These are phyloP conservation scores for Pica pica DNA, from an alignment of 2,113 vertebrate species.

Conservation along the genomic window DNA sequence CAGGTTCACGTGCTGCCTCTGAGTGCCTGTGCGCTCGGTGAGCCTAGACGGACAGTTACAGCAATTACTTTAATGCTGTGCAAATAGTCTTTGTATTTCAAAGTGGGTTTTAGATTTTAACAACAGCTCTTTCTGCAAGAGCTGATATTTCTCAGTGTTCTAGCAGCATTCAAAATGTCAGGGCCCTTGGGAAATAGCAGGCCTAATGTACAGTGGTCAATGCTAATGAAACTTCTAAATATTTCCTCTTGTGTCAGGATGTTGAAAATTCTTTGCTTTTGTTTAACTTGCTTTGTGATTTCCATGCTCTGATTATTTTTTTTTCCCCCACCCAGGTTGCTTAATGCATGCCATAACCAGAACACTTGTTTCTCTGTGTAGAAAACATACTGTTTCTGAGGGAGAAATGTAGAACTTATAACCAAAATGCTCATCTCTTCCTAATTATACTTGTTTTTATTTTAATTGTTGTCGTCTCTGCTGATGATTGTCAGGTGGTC, in stretches of 20 bases:
- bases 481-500: background rate
- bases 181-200: slow-evolving; percentile 28
- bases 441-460: background rate
- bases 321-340: background rate
- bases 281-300: slow-evolving; percentile 4
- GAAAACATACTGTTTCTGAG: background rate
- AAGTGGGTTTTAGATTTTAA: background rate
- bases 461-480: background rate
- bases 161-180: background rate
- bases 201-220: background rate
- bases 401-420: background rate
- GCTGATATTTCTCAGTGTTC: background rate
- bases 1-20: background rate
- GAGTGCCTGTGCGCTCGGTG: background rate
- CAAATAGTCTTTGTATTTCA: background rate
- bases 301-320: background rate
- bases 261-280: slow-evolving; percentile 17
- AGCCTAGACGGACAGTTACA: background rate
- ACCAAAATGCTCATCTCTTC: background rate
- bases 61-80: slow-evolving; percentile 6
- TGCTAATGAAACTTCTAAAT: slow-evolving; percentile 46
- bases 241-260: slow-evolving; percentile 9
- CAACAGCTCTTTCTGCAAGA: background rate
- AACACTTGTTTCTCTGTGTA: background rate
- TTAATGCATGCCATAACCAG: background rate